phyloP scores from a whole-genome alignment of 2,113 vertebrate species.

The Myxocyprinus asiaticus region DNA sequence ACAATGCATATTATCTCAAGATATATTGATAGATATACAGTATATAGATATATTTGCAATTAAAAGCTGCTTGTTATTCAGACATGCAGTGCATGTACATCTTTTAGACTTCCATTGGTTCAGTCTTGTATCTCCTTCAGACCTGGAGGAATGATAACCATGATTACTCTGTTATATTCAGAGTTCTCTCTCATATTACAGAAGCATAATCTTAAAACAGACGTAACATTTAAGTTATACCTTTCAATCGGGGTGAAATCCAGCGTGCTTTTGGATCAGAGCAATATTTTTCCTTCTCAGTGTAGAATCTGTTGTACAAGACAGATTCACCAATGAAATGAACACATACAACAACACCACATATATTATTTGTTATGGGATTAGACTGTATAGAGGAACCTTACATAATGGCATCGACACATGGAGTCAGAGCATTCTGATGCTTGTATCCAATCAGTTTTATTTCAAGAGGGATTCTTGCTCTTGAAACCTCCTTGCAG shows the following conservation, averaged over 20 bases:
- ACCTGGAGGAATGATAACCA: not conserved
- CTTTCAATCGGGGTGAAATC: slow-evolving; percentile 21
- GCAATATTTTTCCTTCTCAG: slow-evolving; percentile 41
- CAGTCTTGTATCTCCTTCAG: not conserved
- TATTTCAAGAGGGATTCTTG: slow-evolving; percentile 1
- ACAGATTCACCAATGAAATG: not conserved
- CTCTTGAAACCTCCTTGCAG: slow-evolving; percentile 47
- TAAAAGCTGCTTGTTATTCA: not conserved
- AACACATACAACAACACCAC: not conserved
- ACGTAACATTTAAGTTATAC: not conserved
- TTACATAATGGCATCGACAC: slow-evolving; percentile 55
- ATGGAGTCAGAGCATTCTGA: slow-evolving; percentile 50
- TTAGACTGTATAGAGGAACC: not conserved
- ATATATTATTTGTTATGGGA: not conserved
- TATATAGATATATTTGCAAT: not conserved
- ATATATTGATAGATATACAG: not conserved
- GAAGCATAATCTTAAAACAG: not conserved
- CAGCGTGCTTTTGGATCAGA: slow-evolving; percentile 43
- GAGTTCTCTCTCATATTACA: not conserved
- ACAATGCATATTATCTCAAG: not conserved
- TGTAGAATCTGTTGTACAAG: slow-evolving; percentile 39
- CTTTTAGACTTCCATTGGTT: not conserved
- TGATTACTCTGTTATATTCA: too few species aligned
- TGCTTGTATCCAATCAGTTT: slow-evolving; percentile 42
- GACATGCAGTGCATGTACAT: not conserved